A percentile compares a stretch with the other conserved stretches of the same genome.
phyloP scores from a whole-genome alignment of 2,113 vertebrate genomes.

The Austrofundulus limnaeus region DNA sequence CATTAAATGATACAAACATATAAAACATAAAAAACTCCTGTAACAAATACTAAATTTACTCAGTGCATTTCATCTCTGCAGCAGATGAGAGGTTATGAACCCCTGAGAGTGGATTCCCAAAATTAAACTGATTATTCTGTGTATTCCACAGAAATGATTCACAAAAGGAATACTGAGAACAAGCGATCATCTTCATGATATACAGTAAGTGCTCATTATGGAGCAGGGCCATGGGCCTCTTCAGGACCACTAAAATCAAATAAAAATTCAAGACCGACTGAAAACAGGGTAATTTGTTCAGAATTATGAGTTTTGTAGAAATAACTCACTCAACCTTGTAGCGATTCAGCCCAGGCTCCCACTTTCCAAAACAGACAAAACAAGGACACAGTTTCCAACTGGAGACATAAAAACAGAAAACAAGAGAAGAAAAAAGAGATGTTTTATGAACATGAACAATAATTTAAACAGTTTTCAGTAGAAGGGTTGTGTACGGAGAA shows the following conservation, averaged over 20 bases:
- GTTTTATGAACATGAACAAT: background rate
- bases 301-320: background rate
- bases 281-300: constrained; percentile 12
- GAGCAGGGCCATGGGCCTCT: constrained; percentile 7
- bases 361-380: background rate
- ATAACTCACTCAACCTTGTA: background rate
- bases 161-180: constrained; percentile 14
- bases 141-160: constrained; percentile 8
- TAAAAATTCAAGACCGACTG: background rate
- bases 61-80: background rate
- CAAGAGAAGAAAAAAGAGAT: no score
- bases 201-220: background rate
- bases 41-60: background rate
- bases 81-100: background rate
- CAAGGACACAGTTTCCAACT: background rate
- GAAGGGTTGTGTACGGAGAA: background rate
- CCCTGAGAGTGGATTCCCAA: background rate
- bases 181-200: constrained; percentile 18
- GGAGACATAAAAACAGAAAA: background rate
- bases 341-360: constrained; percentile 22
- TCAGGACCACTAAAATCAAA: background rate
- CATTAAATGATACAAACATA: background rate
- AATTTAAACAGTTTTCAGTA: background rate
- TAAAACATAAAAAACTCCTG: background rate
- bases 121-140: background rate